Base-by-base conservation (phyloP, 2,888 invertebrate species). In the Drosophila maculinotata region DNA sequence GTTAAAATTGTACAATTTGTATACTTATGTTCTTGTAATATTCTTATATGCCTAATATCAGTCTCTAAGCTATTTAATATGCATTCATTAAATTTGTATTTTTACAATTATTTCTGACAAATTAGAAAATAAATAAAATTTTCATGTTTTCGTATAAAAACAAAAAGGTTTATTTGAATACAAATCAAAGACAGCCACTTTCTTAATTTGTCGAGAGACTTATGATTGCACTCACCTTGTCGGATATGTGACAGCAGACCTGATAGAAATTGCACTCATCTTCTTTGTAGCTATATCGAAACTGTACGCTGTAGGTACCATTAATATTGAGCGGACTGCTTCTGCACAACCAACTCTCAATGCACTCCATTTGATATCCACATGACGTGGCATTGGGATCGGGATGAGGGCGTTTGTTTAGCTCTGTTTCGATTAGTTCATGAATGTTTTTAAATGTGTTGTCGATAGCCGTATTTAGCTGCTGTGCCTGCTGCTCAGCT, bases 281-380 rank as follows among this genome's bases (percentile, higher is more conserved):
- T 5, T 26, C 1, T 2, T 6, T 8, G 30, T 41, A 20, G n/a
- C 0, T 5, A 4, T 14, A 1, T 0, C 35, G 35, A 3, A 53
- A 42, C 3, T 3, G 12, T 10, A 65, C 15, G 0, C 0, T n/a
- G 15, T 28, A 36, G 3, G 0, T 3, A 9, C 25, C 36, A 9
- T 33, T 1, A 0, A 1, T 1, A 3, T 15, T 36, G 4, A 0
- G 28, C 3, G 33, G 14, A 20, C 26, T 51, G 1, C 36, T 57
- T 26, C 15, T 36, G 23, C 66, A 66, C 51, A 15, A 36, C 64
- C 57, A 57, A n/a, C 15, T 1, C 12, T 56, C 41, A 0, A 57
- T 57, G 35, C 66, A 66, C 14, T 66, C 65, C 33, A 6, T 49
- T 17, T 63, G 6, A 9, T 3, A 1, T 8, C 44, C 65, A 20